Conservation (phyloP, 2,797 vertebrate genomes). For the Coregonus suidteri region DNA sequence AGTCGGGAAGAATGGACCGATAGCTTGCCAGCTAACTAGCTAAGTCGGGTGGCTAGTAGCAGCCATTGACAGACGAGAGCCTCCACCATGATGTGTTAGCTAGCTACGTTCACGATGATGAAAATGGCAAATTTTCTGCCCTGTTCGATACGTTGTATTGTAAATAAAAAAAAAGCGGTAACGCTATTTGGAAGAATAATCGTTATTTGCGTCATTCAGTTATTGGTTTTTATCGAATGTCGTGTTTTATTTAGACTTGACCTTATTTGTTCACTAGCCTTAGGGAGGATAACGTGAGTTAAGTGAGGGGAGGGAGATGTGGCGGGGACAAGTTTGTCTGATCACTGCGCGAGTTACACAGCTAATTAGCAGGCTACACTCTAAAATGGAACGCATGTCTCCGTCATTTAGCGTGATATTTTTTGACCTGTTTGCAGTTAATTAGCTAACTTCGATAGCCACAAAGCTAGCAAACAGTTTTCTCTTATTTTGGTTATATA, state of each 20-base stretch:
- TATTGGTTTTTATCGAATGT: slow-evolving; percentile 42
- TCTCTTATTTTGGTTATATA: not conserved
- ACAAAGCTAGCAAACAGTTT: not conserved
- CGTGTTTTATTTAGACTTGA: slow-evolving; percentile 45
- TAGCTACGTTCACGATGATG: slow-evolving; percentile 23
- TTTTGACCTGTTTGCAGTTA: not conserved
- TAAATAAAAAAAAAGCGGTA: not conserved
- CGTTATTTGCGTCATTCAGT: slow-evolving; percentile 24
- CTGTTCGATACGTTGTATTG: slow-evolving; percentile 21
- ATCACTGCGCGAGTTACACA: slow-evolving; percentile 32
- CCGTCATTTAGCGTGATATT: not conserved
- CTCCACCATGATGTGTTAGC: slow-evolving; percentile 70
- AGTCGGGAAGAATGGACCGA: slow-evolving; percentile 5
- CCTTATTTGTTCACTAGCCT: slow-evolving; percentile 57
- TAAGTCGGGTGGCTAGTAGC: slow-evolving; percentile 59
- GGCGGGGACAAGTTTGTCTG: slow-evolving; percentile 35
- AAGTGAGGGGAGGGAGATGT: slow-evolving; percentile 20
- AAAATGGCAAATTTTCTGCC: slow-evolving; percentile 46
- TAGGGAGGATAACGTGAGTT: slow-evolving; percentile 22
- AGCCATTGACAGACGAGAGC: slow-evolving; percentile 70
- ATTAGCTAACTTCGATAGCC: not conserved
- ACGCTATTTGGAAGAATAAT: not conserved
- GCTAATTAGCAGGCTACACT: not conserved
- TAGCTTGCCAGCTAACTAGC: slow-evolving; percentile 49
- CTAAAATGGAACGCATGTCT: not conserved